Evolutionary conservation across 2,888 invertebrate species (phyloP).

Genomic region (Brachypterus glaber): DNA sequence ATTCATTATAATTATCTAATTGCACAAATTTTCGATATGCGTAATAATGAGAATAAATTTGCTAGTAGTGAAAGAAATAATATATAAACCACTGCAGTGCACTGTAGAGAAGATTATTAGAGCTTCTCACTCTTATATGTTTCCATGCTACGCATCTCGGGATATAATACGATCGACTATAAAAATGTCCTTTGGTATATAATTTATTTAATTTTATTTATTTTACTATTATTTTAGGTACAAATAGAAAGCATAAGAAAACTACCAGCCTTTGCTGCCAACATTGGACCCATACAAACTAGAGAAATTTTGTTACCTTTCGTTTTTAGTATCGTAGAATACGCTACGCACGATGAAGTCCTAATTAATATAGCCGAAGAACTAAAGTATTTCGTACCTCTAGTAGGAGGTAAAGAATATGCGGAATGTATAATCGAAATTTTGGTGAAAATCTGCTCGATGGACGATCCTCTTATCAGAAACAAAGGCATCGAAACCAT

Average conservation of each 20-base stretch:
- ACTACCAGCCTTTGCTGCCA: constrained; percentile 28
- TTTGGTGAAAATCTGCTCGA: constrained; percentile 29
- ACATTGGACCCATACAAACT: constrained; percentile 29
- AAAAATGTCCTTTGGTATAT: no score
- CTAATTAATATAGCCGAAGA: constrained; percentile 31
- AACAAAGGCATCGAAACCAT: constrained; percentile 30
- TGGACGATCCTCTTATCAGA: constrained; percentile 33
- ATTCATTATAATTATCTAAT: no score
- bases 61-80: no score
- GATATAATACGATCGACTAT: no score
- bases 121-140: no score
- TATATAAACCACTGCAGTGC: no score
- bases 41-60: no score
- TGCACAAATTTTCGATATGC: no score
- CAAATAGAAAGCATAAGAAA: constrained; percentile 31
- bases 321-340: constrained; percentile 29
- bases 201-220: no score
- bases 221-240: constrained; percentile 40
- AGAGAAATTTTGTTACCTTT: constrained; percentile 31
- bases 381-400: constrained; percentile 30
- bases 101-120: no score
- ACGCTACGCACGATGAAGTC: constrained; percentile 33
- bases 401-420: constrained; percentile 33
- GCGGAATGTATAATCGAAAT: constrained; percentile 29
- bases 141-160: no score